These are phyloP conservation scores for Fratercula arctica DNA, from an alignment of 2,797 vertebrate genomes.

Conservation along the genomic window DNA sequence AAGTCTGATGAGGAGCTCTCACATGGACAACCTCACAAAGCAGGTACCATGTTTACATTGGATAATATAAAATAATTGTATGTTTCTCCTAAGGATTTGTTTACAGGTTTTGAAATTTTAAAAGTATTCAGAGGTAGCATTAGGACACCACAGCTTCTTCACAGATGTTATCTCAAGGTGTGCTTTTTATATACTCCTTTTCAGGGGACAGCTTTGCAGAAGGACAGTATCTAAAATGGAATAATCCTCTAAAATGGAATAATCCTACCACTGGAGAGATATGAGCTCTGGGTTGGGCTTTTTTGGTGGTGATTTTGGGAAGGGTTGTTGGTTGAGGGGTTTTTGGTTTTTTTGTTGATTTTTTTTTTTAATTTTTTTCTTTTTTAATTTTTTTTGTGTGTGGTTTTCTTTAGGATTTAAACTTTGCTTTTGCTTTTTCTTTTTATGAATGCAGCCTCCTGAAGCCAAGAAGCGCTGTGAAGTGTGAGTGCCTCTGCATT, in stretches of 20 bases:
- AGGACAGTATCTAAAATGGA: background rate
- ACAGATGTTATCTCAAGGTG: background rate
- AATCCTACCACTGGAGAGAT: background rate
- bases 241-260: background rate
- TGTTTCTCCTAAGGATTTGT: background rate
- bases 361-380: too few species aligned
- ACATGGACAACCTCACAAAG: background rate
- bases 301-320: background rate
- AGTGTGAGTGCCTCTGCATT: background rate
- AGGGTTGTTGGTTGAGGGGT: background rate
- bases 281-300: background rate
- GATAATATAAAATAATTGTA: background rate
- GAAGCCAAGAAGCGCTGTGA: background rate
- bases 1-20: background rate
- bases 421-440: background rate
- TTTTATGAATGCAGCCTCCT: background rate
- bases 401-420: background rate
- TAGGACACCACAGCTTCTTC: background rate
- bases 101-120: background rate
- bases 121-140: background rate
- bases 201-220: background rate
- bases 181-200: background rate
- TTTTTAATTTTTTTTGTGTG: too few species aligned
- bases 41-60: background rate
- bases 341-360: too few species aligned